These are phyloP conservation scores for Microcaecilia unicolor DNA, from an alignment of 2,797 vertebrate genomes.

Conservation along the genomic window DNA sequence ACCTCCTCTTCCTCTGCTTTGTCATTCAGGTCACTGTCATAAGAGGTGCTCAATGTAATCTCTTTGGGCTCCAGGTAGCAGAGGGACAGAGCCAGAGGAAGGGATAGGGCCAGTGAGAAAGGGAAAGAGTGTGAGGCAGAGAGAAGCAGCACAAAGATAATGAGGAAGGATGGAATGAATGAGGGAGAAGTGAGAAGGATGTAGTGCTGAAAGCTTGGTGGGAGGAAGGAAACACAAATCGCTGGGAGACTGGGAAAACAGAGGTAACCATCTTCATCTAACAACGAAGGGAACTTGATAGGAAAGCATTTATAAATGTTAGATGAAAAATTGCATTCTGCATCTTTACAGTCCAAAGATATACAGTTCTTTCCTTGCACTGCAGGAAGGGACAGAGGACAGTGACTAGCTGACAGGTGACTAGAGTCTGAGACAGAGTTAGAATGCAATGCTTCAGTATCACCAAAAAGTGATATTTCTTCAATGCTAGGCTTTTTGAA, in stretches of 20 bases:
- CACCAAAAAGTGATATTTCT: constrained; percentile 17
- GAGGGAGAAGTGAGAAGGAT: constrained; percentile 73
- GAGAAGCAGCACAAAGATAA: constrained; percentile 77
- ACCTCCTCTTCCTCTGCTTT: constrained; percentile 70
- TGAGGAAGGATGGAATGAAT: constrained; percentile 77
- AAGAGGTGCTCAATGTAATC: constrained; percentile 40
- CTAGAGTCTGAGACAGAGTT: constrained; percentile 4
- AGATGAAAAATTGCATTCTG: constrained; percentile 37
- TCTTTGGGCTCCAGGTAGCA: constrained; percentile 81
- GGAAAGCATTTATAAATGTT: constrained; percentile 52
- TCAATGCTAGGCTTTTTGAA: constrained; percentile 5
- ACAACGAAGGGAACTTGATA: constrained; percentile 47
- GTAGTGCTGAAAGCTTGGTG: constrained; percentile 54
- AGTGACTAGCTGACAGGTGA: constrained; percentile 11
- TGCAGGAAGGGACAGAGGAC: constrained; percentile 2
- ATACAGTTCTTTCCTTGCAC: constrained; percentile 9
- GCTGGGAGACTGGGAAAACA: constrained; percentile 58
- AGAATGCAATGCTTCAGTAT: not conserved
- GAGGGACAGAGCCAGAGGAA: constrained; percentile 84
- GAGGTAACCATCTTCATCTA: constrained; percentile 55
- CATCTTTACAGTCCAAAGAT: constrained; percentile 18
- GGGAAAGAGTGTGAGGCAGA: constrained; percentile 81
- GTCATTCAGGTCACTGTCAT: constrained; percentile 46
- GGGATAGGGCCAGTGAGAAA: constrained; percentile 76
- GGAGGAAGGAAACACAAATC: constrained; percentile 56